phyloP scores from a whole-genome alignment of 1,140 invertebrate species.

The Drosophila setifemur region DNA sequence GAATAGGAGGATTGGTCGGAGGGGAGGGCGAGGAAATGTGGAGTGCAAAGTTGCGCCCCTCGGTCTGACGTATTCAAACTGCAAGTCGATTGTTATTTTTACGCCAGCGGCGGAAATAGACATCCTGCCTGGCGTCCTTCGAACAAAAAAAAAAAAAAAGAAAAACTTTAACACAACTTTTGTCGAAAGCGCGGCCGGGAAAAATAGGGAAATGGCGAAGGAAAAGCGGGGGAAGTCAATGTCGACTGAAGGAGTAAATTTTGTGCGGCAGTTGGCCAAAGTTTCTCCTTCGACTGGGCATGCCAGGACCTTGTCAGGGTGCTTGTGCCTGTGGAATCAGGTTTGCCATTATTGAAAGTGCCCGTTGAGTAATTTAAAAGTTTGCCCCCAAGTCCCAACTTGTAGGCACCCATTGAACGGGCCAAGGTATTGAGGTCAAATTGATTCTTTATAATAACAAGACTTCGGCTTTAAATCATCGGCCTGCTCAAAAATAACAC shows the following conservation, averaged over 20 bases:
- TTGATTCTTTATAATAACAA: constrained; percentile 69
- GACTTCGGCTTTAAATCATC: constrained; percentile 58
- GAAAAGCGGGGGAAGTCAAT: constrained; percentile 33
- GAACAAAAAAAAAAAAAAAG: constrained; percentile 3
- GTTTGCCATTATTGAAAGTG: constrained; percentile 69
- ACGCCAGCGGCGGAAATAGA: constrained; percentile 73
- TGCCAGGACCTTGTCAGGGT: constrained; percentile 38
- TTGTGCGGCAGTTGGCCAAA: constrained; percentile 48
- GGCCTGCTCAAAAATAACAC: constrained; percentile 3
- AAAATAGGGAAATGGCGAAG: constrained; percentile 12
- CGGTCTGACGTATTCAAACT: constrained; percentile 72
- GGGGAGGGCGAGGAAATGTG: neutral
- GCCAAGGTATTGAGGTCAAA: constrained; percentile 61
- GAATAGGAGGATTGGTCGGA: constrained; percentile 5
- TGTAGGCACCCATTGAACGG: constrained; percentile 34
- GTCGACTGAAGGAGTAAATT: constrained; percentile 47
- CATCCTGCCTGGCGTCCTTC: constrained; percentile 38
- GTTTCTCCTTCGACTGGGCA: constrained; percentile 40
- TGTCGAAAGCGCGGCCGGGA: constrained; percentile 36
- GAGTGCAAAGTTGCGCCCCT: constrained; percentile 3
- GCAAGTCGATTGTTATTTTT: constrained; percentile 80
- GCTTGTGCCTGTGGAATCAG: constrained; percentile 7
- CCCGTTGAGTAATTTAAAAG: constrained; percentile 75
- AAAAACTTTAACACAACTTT: constrained; percentile 70
- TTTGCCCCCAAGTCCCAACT: constrained; percentile 44